Evolutionary conservation across 2,797 vertebrate genomes (phyloP), one percentile per base, ranked within the genome.

Genomic region (Caiman crocodilus): DNA sequence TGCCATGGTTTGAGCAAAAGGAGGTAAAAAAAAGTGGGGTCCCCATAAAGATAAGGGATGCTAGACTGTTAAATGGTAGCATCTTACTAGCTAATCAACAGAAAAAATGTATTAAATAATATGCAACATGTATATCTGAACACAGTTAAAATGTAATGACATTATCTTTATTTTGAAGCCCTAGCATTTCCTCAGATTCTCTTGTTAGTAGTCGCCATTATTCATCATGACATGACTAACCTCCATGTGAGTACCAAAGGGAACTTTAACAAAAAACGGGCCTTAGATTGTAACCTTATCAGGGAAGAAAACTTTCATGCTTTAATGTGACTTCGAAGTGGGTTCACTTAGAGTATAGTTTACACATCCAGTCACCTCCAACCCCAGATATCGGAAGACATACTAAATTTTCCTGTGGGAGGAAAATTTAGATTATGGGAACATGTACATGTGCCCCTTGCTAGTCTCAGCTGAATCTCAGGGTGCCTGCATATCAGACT

Each of bases 341-440:
- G 25, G 4, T 14, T 80, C 6, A 28, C 11, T 11, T 6, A 7
- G 3, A 17, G 26, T n/a, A n/a, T 18, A 2, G 2, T 23, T 74
- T 42, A 28, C 32, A 65, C 4, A 69, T 25, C 21, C 32, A 67
- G 14, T 87, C 56, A 76, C 12, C 26, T 84, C 12, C 30, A 58
- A 35, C 5, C 15, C 57, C 32, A 2, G 0, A 1, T 6, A 0
- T 56, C 58, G 14, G 14, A 16, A 4, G 59, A 78, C 20, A 6
- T 17, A 35, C 13, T 93, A 50, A 25, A 9, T 78, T 42, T 61
- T 67, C 42, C 7, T 18, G 23, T 9, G 82, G 56, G 56, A 80
- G 23, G 35, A 88, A 14, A 55, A 25, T 8, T 26, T 5, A 25
- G 25, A 50, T 16, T 14, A 67, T 21, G 67, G 7, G 69, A 61